Conservation (phyloP, 2,113 vertebrate species). For the Cephalophus harveyi region DNA sequence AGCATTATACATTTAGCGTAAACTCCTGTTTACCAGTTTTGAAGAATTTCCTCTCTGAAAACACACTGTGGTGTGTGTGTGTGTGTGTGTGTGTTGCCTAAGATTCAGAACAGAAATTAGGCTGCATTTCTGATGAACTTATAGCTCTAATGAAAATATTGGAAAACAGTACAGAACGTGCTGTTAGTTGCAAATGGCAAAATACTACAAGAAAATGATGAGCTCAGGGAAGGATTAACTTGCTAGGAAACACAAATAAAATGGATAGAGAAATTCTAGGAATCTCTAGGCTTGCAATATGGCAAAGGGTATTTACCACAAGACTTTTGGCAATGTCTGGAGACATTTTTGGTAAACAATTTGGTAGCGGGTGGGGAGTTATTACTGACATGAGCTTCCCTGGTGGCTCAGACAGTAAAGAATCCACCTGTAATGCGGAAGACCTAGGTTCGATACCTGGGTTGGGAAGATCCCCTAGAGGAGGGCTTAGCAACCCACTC, state of each 20-base stretch:
- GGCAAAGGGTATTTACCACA: background rate
- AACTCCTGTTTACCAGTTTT: background rate
- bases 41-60: background rate
- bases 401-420: background rate
- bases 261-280: background rate
- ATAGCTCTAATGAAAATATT: background rate
- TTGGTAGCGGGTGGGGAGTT: background rate
- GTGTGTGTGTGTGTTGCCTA: background rate
- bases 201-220: background rate
- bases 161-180: background rate
- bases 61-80: background rate
- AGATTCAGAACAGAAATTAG: background rate
- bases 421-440: background rate
- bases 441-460: background rate
- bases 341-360: background rate
- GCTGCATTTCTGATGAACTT: background rate
- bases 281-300: background rate
- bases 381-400: background rate
- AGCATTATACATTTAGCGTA: background rate
- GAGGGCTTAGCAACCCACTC: background rate
- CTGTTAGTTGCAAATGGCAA: background rate
- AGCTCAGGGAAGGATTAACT: background rate
- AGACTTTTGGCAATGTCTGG: background rate
- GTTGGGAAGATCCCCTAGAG: background rate
- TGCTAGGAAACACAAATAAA: background rate